Percentiles rank a stretch among this genome's conserved stretches.
These are phyloP conservation scores for Polypedilum pembai DNA, from an alignment of 1,140 invertebrate species.

Conservation along the genomic window DNA sequence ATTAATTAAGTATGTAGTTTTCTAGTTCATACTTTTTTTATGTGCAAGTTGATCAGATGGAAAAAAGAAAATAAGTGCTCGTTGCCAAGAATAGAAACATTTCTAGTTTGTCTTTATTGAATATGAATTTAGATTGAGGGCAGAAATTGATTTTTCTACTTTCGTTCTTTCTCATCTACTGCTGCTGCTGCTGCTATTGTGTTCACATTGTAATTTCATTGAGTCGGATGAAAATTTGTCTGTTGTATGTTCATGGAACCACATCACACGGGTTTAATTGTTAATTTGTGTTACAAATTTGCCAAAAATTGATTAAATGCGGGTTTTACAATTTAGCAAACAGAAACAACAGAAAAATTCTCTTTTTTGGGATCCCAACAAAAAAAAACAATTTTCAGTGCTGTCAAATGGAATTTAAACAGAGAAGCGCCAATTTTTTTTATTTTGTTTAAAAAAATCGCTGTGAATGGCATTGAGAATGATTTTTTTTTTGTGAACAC, in stretches of 20 bases:
- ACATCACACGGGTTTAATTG: slow-evolving; percentile 16
- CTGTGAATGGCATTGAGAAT: not conserved
- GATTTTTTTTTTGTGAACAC: too few relatives aligned
- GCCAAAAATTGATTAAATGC: slow-evolving; percentile 15
- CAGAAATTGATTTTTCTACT: not conserved
- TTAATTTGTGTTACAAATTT: slow-evolving; percentile 19
- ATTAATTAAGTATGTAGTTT: too few relatives aligned
- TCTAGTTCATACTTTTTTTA: too few relatives aligned
- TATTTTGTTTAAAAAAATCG: not conserved
- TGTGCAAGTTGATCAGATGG: too few relatives aligned
- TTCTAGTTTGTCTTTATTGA: not conserved
- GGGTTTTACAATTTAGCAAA: slow-evolving; percentile 14
- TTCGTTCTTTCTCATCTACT: not conserved
- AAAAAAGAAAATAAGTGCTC: too few relatives aligned
- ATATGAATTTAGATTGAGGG: slow-evolving; percentile 18
- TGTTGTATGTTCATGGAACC: not conserved
- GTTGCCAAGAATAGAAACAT: not conserved
- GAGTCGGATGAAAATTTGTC: not conserved
- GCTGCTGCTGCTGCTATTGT: not conserved
- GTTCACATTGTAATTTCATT: slow-evolving; percentile 13
- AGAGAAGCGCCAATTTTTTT: slow-evolving; percentile 14
- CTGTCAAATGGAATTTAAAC: slow-evolving; percentile 17
- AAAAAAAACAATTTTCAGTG: not conserved
- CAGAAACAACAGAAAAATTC: not conserved
- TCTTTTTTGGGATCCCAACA: not conserved